phyloP scores from a whole-genome alignment of 2,888 invertebrate genomes.

The Sphaeridia pumilis region DNA sequence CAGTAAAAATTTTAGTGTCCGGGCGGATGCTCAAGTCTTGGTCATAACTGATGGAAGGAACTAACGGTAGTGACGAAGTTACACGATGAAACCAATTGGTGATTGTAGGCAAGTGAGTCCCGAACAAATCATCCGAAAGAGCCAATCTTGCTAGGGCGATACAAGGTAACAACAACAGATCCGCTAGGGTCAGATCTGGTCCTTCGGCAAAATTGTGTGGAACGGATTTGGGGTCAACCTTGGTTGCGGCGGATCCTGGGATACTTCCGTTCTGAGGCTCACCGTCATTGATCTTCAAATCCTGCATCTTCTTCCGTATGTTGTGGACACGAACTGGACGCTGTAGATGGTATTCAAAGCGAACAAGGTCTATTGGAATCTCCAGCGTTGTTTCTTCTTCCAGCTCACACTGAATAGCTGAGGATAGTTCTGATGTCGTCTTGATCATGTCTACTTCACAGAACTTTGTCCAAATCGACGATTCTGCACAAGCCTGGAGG shows the following conservation, averaged over 20 bases:
- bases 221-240: background rate
- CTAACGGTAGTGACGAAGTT: slow-evolving; percentile 5
- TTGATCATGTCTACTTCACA: slow-evolving; percentile 69
- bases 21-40: too few relatives aligned
- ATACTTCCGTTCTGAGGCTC: slow-evolving; percentile 22
- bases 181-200: slow-evolving; percentile 66
- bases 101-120: slow-evolving; percentile 49
- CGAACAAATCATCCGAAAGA: slow-evolving; percentile 38
- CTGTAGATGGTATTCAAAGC: slow-evolving; percentile 72
- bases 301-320: slow-evolving; percentile 59
- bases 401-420: background rate
- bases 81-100: slow-evolving; percentile 50
- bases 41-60: slow-evolving; percentile 1
- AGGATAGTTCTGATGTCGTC: too few relatives aligned
- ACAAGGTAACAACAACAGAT: slow-evolving; percentile 64
- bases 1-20: too few relatives aligned
- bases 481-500: slow-evolving; percentile 68
- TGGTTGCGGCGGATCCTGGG: background rate
- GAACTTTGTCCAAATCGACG: slow-evolving; percentile 80
- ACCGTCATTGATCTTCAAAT: slow-evolving; percentile 34
- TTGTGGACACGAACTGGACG: slow-evolving; percentile 78
- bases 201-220: slow-evolving; percentile 72
- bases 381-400: slow-evolving; percentile 7
- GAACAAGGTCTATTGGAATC: slow-evolving; percentile 57
- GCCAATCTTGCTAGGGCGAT: slow-evolving; percentile 50